A percentile compares a stretch with the other conserved stretches of the same genome.
Conservation (phyloP, 2,113 vertebrate species). For the Garra rufa region DNA sequence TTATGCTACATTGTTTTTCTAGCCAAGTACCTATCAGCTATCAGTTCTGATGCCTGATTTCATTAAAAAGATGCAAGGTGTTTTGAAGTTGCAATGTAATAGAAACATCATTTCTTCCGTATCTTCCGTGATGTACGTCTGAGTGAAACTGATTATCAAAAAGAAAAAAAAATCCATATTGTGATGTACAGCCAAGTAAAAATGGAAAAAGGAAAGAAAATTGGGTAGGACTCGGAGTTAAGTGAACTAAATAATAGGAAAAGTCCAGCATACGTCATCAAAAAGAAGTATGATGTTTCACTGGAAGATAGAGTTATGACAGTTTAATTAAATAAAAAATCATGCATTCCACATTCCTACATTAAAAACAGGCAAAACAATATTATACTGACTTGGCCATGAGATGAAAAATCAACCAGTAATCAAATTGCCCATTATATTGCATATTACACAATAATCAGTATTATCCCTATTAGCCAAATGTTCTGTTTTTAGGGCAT, state of each 20-base stretch:
- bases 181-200: neutral
- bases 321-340: no score
- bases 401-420: no score
- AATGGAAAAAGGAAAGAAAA: neutral
- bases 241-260: neutral
- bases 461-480: neutral
- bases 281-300: neutral
- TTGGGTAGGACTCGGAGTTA: neutral
- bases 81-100: neutral
- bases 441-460: neutral
- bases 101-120: neutral
- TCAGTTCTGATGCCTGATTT: neutral
- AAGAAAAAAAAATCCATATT: neutral
- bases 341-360: neutral
- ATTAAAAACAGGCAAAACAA: neutral
- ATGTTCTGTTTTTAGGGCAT: conserved; percentile 2
- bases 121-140: neutral
- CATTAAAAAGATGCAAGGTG: neutral
- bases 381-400: no score
- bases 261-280: neutral
- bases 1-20: neutral
- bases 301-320: neutral
- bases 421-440: neutral
- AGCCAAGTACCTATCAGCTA: no score
- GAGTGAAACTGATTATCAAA: neutral